phyloP scores from a whole-genome alignment of 2,888 invertebrate genomes.

The Flexamia atlantica region DNA sequence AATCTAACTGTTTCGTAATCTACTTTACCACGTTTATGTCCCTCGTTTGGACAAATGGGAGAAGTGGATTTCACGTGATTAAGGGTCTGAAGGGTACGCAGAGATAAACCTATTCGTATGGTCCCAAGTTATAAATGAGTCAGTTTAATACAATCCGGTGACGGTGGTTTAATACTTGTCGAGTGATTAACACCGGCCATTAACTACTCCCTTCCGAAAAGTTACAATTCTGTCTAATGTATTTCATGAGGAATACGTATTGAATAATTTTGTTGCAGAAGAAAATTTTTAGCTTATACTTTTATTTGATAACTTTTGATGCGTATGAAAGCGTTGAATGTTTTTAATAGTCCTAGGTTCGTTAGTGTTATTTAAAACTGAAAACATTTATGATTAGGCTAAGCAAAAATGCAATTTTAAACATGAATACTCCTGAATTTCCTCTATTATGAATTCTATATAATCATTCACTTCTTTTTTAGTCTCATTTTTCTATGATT shows the following conservation, averaged over 20 bases:
- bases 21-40: not conserved
- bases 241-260: not conserved
- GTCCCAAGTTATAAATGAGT: slow-evolving; percentile 37
- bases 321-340: too few relatives aligned
- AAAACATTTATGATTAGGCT: too few relatives aligned
- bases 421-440: too few relatives aligned
- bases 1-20: not conserved
- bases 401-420: too few relatives aligned
- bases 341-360: too few relatives aligned
- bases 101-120: slow-evolving; percentile 44
- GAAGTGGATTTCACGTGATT: not conserved
- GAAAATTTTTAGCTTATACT: too few relatives aligned
- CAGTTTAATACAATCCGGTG: slow-evolving; percentile 28
- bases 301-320: too few relatives aligned
- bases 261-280: too few relatives aligned
- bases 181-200: slow-evolving; percentile 6
- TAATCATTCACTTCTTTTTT: too few relatives aligned
- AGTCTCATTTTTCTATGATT: too few relatives aligned
- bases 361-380: too few relatives aligned
- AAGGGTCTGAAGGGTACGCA: slow-evolving; percentile 9
- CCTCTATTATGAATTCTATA: too few relatives aligned
- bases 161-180: slow-evolving; percentile 34
- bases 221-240: not conserved
- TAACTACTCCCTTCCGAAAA: not conserved
- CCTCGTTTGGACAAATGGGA: slow-evolving; percentile 7